Evolutionary conservation across 2,113 vertebrate genomes (phyloP), one percentile per base, ranked within the genome.

Genomic region (Aphelocoma coerulescens): DNA sequence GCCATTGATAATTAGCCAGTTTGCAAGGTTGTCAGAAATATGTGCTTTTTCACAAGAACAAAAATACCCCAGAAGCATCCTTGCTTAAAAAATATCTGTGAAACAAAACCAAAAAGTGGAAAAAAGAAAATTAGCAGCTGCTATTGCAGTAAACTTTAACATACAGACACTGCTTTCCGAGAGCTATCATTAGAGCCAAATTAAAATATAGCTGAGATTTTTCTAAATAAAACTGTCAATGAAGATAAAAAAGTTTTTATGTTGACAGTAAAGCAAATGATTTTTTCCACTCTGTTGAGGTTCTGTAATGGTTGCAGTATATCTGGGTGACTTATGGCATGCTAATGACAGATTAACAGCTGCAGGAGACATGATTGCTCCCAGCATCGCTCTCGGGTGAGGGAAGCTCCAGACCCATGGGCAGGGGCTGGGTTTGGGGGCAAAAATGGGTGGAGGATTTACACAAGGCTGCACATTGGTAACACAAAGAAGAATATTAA

Each of bases 141-240:
- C 85, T 89, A 62, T 57, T 89, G 85, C 75, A 72, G 76, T 92
- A 86, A 98, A 96, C 76, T 91, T 97, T 85, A 95, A 76, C 63
- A n/a, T 82, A 88, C 43, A 92, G 85, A 94, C 79, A 86, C 91
- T 78, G 87, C 93, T 95, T 97, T 95, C 72, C 92, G 87, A 96
- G 95, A 96, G 76, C 93, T 90, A 90, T 95, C 77, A 95, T 97
- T 97, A 97, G 61, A 96, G 62, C 58, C 86, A 95, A 98, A 97
- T 97, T 97, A 97, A 98, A 97, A 98, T 88, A 96, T 89, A 97
- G 80, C 91, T 17, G 80, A 96, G 71, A 82, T 95, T 97, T 98
- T 97, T 86, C 93, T 96, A 95, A 98, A 98, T 97, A 97, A 98
- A 97, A 96, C 95, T 96, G 97, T 96, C 97, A 97, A 92, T 85